Conservation (phyloP, 2,113 vertebrate genomes). For the Vidua chalybeata region DNA sequence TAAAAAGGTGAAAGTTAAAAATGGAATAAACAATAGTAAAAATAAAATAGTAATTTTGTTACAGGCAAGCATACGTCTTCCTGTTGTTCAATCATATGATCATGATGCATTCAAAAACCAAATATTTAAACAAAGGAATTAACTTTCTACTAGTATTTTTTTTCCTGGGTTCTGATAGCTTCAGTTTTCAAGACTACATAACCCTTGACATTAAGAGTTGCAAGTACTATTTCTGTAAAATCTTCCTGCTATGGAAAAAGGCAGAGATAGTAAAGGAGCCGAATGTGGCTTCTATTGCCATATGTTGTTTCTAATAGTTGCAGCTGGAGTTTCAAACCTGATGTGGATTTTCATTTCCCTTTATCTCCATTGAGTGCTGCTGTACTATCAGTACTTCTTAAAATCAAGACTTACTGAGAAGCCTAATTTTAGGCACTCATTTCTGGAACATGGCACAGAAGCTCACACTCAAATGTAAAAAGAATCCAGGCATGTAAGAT, state of each 20-base stretch:
- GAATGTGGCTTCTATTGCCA: background rate
- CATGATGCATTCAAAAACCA: background rate
- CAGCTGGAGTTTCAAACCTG: slow-evolving; percentile 25
- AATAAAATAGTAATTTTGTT: background rate
- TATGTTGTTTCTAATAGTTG: slow-evolving; percentile 40
- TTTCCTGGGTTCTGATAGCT: background rate
- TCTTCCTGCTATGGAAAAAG: background rate
- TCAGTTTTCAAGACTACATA: background rate
- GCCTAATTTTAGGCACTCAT: background rate
- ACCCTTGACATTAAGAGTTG: background rate
- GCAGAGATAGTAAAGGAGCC: background rate
- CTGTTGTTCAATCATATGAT: background rate
- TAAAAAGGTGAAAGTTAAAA: background rate
- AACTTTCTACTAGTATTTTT: background rate
- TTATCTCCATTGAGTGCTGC: background rate
- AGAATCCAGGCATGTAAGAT: background rate
- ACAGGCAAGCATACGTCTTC: background rate
- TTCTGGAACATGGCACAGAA: slow-evolving; percentile 2
- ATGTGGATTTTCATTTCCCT: background rate
- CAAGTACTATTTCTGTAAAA: slow-evolving; percentile 5
- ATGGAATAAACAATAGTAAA: background rate
- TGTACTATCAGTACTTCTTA: background rate
- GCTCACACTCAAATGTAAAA: background rate
- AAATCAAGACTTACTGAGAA: background rate
- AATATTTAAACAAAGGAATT: background rate